These are phyloP conservation scores for Athene noctua DNA, from an alignment of 2,113 vertebrate genomes.

Conservation along the genomic window DNA sequence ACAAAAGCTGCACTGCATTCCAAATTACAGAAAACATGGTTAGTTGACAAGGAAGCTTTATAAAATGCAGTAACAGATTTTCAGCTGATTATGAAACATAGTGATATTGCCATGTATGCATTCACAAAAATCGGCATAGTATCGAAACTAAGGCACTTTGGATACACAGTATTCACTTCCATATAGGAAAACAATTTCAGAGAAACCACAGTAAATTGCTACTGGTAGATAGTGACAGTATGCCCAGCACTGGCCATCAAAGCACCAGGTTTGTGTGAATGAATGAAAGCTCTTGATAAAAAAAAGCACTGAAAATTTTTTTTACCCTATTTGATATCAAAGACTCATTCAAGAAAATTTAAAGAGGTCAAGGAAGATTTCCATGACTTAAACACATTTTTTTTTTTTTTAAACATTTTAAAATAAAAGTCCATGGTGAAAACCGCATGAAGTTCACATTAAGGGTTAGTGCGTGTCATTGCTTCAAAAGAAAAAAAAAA, in stretches of 20 bases:
- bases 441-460: neutral
- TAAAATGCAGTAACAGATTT: neutral
- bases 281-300: neutral
- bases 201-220: neutral
- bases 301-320: neutral
- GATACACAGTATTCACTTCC: slow-evolving; percentile 9
- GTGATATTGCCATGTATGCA: neutral
- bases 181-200: neutral
- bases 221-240: neutral
- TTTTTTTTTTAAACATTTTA: neutral
- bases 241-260: neutral
- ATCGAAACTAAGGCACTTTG: slow-evolving; percentile 56
- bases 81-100: neutral
- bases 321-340: neutral
- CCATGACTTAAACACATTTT: neutral
- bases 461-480: neutral
- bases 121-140: neutral
- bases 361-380: neutral
- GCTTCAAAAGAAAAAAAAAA: neutral
- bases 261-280: neutral
- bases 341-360: neutral
- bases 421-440: neutral
- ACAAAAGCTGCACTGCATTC: slow-evolving; percentile 4
- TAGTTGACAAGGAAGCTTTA: neutral
- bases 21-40: neutral